Conservation (phyloP, 2,797 vertebrate species). For the Pseudochirops cupreus region DNA sequence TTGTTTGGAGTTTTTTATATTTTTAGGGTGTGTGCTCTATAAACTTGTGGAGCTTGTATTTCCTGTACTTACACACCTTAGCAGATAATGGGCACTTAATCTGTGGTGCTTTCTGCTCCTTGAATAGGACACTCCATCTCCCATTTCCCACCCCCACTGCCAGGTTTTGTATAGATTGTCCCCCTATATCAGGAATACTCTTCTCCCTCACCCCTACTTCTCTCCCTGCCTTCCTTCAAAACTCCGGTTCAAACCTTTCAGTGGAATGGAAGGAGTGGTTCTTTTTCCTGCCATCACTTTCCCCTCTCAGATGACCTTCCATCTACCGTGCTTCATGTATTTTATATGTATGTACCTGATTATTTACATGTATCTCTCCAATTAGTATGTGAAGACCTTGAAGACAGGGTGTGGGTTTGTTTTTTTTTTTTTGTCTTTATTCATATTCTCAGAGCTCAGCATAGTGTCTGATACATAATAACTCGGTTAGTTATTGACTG, state of each 20-base stretch:
- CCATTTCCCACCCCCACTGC: background rate
- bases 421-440: background rate
- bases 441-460: background rate
- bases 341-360: background rate
- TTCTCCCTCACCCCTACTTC: background rate
- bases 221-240: background rate
- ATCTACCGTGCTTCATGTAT: background rate
- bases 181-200: background rate
- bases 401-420: background rate
- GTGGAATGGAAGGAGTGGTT: background rate
- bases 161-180: background rate
- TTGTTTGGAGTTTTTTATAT: background rate
- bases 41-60: background rate
- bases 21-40: background rate
- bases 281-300: background rate
- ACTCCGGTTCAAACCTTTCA: background rate
- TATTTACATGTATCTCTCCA: background rate
- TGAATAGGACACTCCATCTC: background rate
- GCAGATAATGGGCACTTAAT: background rate
- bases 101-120: background rate
- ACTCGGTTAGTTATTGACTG: background rate
- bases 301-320: background rate
- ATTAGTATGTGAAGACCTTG: background rate
- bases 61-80: background rate
- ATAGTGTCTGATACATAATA: background rate